Base-by-base conservation (phyloP, 1,140 invertebrate species). In the Zophobas morio region DNA sequence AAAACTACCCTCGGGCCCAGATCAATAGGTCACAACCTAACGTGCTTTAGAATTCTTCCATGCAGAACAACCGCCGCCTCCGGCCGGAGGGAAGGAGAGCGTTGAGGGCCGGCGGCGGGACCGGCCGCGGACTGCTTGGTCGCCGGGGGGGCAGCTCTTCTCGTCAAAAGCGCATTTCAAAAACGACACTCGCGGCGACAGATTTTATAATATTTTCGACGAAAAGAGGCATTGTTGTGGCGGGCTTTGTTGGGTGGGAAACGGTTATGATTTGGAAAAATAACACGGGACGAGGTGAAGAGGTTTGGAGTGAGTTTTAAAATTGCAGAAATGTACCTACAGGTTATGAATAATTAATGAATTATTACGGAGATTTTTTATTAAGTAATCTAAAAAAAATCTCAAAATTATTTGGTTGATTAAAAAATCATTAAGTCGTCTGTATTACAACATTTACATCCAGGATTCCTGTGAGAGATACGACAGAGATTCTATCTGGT, bases 11-110 rank as follows among this genome's bases (percentile, higher is more conserved):
- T 34, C 42, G 33, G 78, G 82, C 76, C 20, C 56, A 78, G 81
- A 83, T 83, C 82, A 82, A 83, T 83, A 83, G 82, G 82, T 83
- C 81, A 82, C 72, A 79, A 73, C 81, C 78, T 75, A 47, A 70
- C 63, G 33, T 79, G 75, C 70, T 77, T 73, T 79, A 73, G 74
- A 77, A 74, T 79, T 79, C 70, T 74, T 77, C 63, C 57, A 78
- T 71, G 46, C 74, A 75, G 56, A 78, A 75, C 74, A 36, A n/a
- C 33, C 37, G 72, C 32, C 56, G 37, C 40, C 54, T 46, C 46
- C 32, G 46, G 51, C 46, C 47, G 6, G 33, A 53, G 70, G 70
- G 70, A 72, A 33, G 70, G 51, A 70, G 40, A 49, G 20, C 60
- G 60, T 37, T 42, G 35, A 66, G 40, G 70, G 32, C 70, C 36